phyloP scores from a whole-genome alignment of 2,797 vertebrate species.

The Novumbra hubbsi region DNA sequence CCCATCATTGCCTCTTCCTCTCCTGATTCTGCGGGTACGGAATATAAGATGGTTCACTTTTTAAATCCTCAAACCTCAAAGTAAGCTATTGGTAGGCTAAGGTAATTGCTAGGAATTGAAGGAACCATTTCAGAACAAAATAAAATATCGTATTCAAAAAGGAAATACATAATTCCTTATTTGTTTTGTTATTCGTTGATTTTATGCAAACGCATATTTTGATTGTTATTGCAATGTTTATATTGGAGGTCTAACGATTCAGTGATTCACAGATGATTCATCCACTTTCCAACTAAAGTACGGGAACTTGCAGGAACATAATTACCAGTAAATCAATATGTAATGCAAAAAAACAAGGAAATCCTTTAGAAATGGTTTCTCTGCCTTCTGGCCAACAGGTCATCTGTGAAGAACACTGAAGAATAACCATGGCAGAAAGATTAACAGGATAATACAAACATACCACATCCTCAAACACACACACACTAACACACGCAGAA shows the following conservation, averaged over 20 bases:
- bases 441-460: constrained; percentile 20
- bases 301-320: not conserved
- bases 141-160: not conserved
- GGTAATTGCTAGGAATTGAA: constrained; percentile 27
- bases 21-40: constrained; percentile 49
- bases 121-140: constrained; percentile 10
- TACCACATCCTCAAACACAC: constrained; percentile 17
- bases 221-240: not conserved
- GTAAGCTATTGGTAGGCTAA: constrained; percentile 26
- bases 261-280: constrained; percentile 26
- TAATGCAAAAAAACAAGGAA: not conserved
- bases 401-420: constrained; percentile 29
- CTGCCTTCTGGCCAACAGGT: constrained; percentile 26
- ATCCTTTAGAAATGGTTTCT: constrained; percentile 13
- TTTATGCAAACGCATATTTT: not conserved
- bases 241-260: constrained; percentile 1
- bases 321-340: not conserved
- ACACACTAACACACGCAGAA: no score
- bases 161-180: not conserved
- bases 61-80: constrained; percentile 28
- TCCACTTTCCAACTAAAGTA: constrained; percentile 8
- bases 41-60: constrained; percentile 44
- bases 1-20: constrained; percentile 51
- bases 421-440: constrained; percentile 20
- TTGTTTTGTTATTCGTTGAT: not conserved